Evolutionary conservation across 2,888 invertebrate genomes (phyloP).

Genomic region (Pseudoips prasinana): DNA sequence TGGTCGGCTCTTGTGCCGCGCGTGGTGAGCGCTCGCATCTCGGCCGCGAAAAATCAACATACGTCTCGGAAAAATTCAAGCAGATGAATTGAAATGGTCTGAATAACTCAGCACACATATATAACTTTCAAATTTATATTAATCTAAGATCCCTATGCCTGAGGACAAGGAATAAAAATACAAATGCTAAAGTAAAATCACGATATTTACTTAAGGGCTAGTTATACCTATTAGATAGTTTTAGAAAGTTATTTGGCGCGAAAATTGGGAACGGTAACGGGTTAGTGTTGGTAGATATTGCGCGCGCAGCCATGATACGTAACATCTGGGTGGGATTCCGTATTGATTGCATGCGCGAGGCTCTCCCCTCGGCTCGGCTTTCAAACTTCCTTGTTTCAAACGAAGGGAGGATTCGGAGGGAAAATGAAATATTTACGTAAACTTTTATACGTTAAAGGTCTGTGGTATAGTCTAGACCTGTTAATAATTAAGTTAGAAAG

Average conservation of each 20-base stretch:
- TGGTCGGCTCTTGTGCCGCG: conserved; percentile 61
- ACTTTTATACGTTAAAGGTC: conserved; percentile 33
- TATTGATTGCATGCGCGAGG: conserved; percentile 67
- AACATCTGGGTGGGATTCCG: conserved; percentile 52
- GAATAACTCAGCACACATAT: no score
- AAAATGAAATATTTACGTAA: conserved; percentile 46
- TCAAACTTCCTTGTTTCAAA: conserved; percentile 46
- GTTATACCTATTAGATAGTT: no score
- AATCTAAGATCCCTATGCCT: no score
- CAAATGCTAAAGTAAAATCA: no score
- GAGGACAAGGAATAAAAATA: no score
- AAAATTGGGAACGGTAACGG: conserved; percentile 40
- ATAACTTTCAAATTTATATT: no score
- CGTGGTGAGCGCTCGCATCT: conserved; percentile 48
- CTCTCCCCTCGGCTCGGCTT: conserved; percentile 44
- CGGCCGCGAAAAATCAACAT: conserved; percentile 54
- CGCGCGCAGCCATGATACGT: conserved; percentile 55
- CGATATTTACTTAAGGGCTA: no score
- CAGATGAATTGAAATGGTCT: no score
- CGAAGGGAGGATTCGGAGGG: conserved; percentile 33
- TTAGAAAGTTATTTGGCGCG: conserved; percentile 48
- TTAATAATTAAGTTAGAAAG: no score
- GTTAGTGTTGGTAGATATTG: conserved; percentile 36
- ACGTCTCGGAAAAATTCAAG: conserved; percentile 40
- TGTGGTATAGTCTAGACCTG: conserved; percentile 16